A percentile compares a stretch with the other conserved stretches of the same genome.
These are phyloP conservation scores for Carlito syrichta DNA, from an alignment of 2,113 vertebrate genomes.

Conservation along the genomic window DNA sequence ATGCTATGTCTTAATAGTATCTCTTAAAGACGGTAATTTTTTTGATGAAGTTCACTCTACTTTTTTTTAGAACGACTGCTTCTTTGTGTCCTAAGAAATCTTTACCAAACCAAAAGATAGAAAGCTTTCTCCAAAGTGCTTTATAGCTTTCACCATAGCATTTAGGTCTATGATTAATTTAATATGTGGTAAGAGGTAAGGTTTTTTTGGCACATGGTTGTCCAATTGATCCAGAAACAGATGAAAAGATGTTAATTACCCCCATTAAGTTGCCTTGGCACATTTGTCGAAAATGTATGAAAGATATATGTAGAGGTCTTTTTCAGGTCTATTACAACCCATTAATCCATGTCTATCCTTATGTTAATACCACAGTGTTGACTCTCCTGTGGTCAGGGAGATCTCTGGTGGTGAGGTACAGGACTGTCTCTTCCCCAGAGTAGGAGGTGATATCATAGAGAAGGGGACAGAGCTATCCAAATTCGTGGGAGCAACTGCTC, in stretches of 20 bases:
- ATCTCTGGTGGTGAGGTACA: too few species aligned
- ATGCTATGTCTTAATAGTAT: too few species aligned
- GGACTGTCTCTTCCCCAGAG: too few species aligned
- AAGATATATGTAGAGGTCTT: background rate
- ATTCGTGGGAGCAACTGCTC: too few species aligned
- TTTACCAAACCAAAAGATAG: background rate
- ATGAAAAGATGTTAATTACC: too few species aligned
- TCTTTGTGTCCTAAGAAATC: background rate
- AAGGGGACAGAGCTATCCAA: too few species aligned
- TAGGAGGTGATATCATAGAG: too few species aligned
- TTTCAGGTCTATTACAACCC: background rate
- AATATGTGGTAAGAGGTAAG: background rate
- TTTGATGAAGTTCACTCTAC: background rate
- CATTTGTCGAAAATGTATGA: background rate
- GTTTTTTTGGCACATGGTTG: too few species aligned
- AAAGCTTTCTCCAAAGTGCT: background rate
- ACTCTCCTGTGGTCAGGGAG: too few species aligned
- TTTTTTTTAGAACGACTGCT: background rate
- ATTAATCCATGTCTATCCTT: background rate
- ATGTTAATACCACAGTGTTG: background rate
- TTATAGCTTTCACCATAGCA: background rate
- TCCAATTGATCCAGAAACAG: background rate
- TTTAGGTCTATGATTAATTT: background rate
- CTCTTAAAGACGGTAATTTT: background rate
- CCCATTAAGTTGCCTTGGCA: background rate